These are phyloP conservation scores for Nomada goodeniana DNA, from an alignment of 2,888 invertebrate genomes.

Conservation along the genomic window DNA sequence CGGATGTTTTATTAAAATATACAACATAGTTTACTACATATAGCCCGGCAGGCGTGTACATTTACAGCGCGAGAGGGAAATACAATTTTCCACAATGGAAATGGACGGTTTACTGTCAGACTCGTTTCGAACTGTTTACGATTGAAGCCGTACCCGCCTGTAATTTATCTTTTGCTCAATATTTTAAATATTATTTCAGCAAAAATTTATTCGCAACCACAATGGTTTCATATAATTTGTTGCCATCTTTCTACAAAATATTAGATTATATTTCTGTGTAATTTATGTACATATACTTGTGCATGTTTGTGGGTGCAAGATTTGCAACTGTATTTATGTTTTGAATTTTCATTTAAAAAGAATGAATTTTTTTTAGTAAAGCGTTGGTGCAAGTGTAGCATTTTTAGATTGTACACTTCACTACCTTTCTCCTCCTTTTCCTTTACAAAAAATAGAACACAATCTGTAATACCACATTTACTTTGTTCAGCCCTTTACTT, in stretches of 20 bases:
- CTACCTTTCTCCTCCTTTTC: not conserved
- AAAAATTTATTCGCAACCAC: not conserved
- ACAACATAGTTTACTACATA: not conserved
- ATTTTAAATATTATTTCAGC: not conserved
- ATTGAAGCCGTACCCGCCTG: not conserved
- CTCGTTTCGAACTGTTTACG: slow-evolving; percentile 3
- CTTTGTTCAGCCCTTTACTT: no score
- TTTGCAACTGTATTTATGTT: no score
- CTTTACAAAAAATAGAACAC: not conserved
- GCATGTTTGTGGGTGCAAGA: no score
- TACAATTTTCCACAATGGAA: not conserved
- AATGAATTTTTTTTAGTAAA: no score
- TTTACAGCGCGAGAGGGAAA: not conserved
- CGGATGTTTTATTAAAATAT: slow-evolving; percentile 7
- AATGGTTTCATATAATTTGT: not conserved
- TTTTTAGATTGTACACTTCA: not conserved
- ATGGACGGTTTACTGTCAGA: slow-evolving; percentile 11
- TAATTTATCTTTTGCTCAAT: slow-evolving; percentile 2
- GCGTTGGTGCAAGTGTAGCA: no score
- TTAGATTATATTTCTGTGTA: not conserved
- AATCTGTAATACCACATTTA: not conserved
- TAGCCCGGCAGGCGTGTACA: not conserved
- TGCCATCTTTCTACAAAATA: not conserved
- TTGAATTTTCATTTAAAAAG: no score
- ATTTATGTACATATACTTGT: no score